Evolutionary conservation across 2,888 invertebrate species (phyloP).

Genomic region (Serrognathus titanus): DNA sequence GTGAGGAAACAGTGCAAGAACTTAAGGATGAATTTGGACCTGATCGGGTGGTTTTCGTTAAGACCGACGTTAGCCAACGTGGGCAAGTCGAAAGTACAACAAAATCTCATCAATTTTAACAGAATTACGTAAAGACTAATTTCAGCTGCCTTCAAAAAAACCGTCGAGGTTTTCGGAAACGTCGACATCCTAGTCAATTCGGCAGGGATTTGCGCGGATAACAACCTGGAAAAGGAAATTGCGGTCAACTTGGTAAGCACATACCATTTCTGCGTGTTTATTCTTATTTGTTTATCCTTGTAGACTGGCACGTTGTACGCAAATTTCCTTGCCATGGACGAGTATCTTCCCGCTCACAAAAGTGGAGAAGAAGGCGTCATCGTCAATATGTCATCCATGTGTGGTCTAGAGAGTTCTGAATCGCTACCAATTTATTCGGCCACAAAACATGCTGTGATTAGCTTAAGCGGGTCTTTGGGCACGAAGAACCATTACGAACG

Average conservation of each 20-base stretch:
- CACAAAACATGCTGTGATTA: slow-evolving; percentile 8
- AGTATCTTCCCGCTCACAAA: slow-evolving; percentile 12
- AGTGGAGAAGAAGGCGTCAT: slow-evolving; percentile 7
- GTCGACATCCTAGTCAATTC: slow-evolving; percentile 14
- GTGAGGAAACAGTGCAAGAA: slow-evolving; percentile 7
- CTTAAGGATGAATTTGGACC: slow-evolving; percentile 7
- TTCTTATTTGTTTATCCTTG: slow-evolving; percentile 18
- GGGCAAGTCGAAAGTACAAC: slow-evolving; percentile 18
- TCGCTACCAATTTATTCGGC: slow-evolving; percentile 6
- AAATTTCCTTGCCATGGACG: slow-evolving; percentile 4
- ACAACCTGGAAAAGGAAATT: slow-evolving; percentile 9
- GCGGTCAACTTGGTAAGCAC: slow-evolving; percentile 11
- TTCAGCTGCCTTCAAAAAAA: slow-evolving; percentile 13
- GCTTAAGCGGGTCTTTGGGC: slow-evolving; percentile 2
- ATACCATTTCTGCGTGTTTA: too few relatives aligned
- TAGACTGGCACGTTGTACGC: slow-evolving; percentile 12
- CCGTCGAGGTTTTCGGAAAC: slow-evolving; percentile 8
- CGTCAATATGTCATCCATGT: slow-evolving; percentile 11
- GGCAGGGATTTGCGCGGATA: slow-evolving; percentile 9
- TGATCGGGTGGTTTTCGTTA: slow-evolving; percentile 11
- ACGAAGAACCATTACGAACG: slow-evolving; percentile 1
- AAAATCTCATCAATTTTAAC: background rate
- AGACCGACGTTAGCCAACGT: slow-evolving; percentile 16
- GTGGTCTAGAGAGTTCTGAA: background rate
- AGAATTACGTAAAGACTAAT: background rate